Conservation (phyloP, 2,888 invertebrate genomes). For the Platynereis dumerilii region DNA sequence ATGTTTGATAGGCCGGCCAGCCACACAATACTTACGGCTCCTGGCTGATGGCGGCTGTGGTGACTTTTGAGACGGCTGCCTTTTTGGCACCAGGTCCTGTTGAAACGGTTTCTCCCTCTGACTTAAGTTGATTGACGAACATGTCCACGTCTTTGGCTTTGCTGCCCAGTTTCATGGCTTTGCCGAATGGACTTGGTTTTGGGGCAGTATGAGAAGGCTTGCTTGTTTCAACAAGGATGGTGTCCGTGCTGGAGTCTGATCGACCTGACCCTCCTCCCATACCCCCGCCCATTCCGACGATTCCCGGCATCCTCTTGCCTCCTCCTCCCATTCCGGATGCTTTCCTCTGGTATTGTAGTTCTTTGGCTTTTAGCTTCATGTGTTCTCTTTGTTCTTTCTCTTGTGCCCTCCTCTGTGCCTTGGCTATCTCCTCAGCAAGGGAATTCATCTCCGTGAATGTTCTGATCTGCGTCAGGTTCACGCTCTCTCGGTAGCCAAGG, state of each 20-base stretch:
- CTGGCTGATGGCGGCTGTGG: conserved; percentile 55
- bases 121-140: conserved; percentile 94
- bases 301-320: conserved; percentile 39
- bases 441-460: conserved; percentile 99
- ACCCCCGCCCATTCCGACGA: conserved; percentile 23
- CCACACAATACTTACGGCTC: conserved; percentile 50
- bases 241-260: conserved; percentile 43
- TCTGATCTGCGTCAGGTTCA: conserved; percentile 94
- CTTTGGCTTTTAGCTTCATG: conserved; percentile 97
- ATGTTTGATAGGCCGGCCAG: too few species aligned
- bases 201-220: conserved; percentile 55
- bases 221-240: conserved; percentile 42
- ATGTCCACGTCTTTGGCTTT: conserved; percentile 93
- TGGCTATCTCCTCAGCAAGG: conserved; percentile 63
- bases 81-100: not conserved
- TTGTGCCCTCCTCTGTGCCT: conserved; percentile 72
- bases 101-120: conserved; percentile 79
- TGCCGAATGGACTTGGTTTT: conserved; percentile 59
- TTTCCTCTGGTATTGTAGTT: conserved; percentile 86
- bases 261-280: conserved; percentile 29
- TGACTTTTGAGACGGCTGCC: conserved; percentile 36
- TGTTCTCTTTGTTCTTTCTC: conserved; percentile 97
- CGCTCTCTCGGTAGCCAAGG: conserved; percentile 96
- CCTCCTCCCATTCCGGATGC: conserved; percentile 74
- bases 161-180: conserved; percentile 92